Percentiles rank a stretch among this genome's conserved stretches.
Evolutionary conservation across 2,797 vertebrate species (phyloP).

Genomic region (Okamejei kenojei): DNA sequence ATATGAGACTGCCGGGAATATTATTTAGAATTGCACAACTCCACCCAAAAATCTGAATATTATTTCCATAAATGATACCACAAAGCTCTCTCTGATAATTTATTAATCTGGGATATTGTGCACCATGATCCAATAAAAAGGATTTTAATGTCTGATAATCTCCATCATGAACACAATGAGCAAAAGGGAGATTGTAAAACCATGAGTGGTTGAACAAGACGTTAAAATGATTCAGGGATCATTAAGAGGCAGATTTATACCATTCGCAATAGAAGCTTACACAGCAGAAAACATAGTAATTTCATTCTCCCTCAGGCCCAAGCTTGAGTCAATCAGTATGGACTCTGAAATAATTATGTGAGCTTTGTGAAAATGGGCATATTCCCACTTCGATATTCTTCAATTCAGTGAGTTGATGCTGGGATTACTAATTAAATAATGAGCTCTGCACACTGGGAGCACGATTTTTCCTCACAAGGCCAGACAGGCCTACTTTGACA

Average conservation of each 20-base stretch:
- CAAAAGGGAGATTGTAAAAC: background rate
- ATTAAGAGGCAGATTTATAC: background rate
- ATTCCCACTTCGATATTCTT: slow-evolving; percentile 21
- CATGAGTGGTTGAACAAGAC: background rate
- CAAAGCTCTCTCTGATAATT: background rate
- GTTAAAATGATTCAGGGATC: background rate
- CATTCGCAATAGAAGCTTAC: background rate
- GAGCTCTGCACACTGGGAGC: slow-evolving; percentile 14
- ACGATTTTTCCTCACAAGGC: background rate
- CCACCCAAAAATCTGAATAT: background rate
- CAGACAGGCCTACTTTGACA: background rate
- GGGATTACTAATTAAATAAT: slow-evolving; percentile 26
- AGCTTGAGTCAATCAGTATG: background rate
- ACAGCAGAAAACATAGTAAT: background rate
- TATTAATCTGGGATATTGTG: background rate
- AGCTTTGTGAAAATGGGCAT: background rate
- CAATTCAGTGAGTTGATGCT: background rate
- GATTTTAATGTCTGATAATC: background rate
- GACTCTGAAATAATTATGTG: slow-evolving; percentile 10
- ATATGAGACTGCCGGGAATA: background rate
- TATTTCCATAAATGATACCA: background rate
- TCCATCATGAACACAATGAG: background rate
- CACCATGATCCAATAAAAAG: background rate
- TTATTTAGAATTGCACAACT: background rate
- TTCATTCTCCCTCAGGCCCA: background rate